Conservation (phyloP, 2,797 vertebrate species). For the Coilia nasus region DNA sequence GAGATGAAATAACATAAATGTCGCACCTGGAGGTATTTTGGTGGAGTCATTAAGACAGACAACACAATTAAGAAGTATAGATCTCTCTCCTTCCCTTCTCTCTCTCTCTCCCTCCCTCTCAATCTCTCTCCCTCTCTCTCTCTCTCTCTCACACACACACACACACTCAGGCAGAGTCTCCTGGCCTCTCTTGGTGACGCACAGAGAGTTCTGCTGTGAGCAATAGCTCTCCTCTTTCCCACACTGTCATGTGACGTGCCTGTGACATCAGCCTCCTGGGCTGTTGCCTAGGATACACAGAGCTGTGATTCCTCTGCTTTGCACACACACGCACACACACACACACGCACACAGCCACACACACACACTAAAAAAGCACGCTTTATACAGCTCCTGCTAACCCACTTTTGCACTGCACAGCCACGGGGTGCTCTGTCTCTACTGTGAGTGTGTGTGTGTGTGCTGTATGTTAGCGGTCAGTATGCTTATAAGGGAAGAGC, state of each 20-base stretch:
- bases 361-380: constrained; percentile 8
- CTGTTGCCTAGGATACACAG: constrained; percentile 52
- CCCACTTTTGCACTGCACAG: constrained; percentile 20
- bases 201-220: neutral
- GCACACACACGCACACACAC: constrained; percentile 25
- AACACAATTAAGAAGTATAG: neutral
- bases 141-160: neutral
- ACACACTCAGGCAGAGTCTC: neutral
- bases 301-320: constrained; percentile 44
- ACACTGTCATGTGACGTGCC: constrained; percentile 34
- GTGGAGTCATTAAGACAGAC: neutral
- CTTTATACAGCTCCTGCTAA: constrained; percentile 20
- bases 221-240: constrained; percentile 33
- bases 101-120: neutral
- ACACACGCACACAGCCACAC: neutral
- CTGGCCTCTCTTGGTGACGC: neutral
- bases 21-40: neutral
- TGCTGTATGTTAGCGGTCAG: too few species aligned
- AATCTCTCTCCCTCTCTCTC: neutral
- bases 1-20: constrained; percentile 8
- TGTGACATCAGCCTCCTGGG: constrained; percentile 48
- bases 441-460: constrained; percentile 5
- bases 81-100: neutral
- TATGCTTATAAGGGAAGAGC: too few species aligned
- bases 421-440: neutral